These are phyloP conservation scores for Sterna hirundo DNA, from an alignment of 2,113 vertebrate genomes.

Conservation along the genomic window DNA sequence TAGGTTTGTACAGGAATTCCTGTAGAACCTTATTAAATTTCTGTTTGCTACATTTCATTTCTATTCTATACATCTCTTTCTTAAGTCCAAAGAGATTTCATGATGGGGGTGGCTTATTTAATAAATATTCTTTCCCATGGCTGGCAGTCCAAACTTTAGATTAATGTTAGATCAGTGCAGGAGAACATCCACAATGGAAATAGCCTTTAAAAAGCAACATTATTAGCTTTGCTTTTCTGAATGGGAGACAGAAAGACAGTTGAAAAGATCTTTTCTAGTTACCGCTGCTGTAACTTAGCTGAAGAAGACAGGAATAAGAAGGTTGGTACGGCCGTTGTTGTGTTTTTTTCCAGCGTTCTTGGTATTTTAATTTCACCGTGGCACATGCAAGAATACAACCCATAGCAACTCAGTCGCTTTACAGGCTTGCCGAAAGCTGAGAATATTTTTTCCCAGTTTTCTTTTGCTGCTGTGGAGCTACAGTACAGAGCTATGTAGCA, in stretches of 20 bases:
- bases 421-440: not conserved
- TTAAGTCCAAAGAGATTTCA: not conserved
- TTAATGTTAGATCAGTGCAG: not conserved
- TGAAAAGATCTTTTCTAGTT: not conserved
- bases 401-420: not conserved
- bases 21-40: slow-evolving; percentile 52
- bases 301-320: not conserved
- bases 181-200: not conserved
- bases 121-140: not conserved
- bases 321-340: not conserved
- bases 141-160: not conserved
- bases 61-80: not conserved
- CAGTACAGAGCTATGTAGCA: not conserved
- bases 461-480: not conserved
- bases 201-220: not conserved
- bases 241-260: not conserved
- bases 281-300: not conserved
- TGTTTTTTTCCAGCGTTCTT: not conserved
- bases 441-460: not conserved
- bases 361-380: not conserved
- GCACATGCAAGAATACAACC: not conserved
- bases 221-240: not conserved
- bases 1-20: slow-evolving; percentile 35
- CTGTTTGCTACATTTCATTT: slow-evolving; percentile 36
- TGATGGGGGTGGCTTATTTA: not conserved